Percentiles rank a stretch among this genome's conserved stretches.
These are phyloP conservation scores for Sebastiscus albofasciatus DNA, from an alignment of 2,797 vertebrate genomes.

Conservation along the genomic window DNA sequence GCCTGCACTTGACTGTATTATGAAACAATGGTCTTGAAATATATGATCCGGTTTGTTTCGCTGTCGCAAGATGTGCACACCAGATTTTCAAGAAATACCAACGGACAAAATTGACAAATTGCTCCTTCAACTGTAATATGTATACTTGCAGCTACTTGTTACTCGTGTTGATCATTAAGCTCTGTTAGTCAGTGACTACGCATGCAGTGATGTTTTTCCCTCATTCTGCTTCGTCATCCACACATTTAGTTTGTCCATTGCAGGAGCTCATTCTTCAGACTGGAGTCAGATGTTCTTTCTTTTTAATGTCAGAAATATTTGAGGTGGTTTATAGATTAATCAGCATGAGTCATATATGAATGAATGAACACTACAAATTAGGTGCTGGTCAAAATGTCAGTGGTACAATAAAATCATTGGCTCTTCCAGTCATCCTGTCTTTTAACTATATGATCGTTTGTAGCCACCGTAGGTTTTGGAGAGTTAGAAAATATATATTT, in stretches of 20 bases:
- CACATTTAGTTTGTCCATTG: neutral
- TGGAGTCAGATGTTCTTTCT: neutral
- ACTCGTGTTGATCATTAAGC: neutral
- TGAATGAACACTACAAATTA: neutral
- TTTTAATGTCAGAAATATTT: neutral
- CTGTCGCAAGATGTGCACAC: neutral
- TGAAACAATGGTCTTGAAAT: neutral
- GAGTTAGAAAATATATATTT: neutral
- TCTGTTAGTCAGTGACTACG: neutral
- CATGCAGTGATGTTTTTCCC: neutral
- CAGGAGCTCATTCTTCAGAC: neutral
- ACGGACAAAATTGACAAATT: neutral
- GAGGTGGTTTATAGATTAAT: neutral
- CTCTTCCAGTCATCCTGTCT: neutral
- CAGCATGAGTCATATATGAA: neutral
- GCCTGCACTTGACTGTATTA: neutral
- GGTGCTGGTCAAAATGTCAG: neutral
- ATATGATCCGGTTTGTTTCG: slow-evolving; percentile 22
- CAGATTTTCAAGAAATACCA: neutral
- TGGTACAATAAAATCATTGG: neutral
- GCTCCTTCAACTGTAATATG: neutral
- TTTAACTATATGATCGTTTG: neutral
- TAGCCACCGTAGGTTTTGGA: neutral
- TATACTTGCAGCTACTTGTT: neutral
- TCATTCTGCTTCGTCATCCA: neutral